Evolutionary conservation across 2,888 invertebrate species (phyloP).

Genomic region (Hemithea aestivaria): DNA sequence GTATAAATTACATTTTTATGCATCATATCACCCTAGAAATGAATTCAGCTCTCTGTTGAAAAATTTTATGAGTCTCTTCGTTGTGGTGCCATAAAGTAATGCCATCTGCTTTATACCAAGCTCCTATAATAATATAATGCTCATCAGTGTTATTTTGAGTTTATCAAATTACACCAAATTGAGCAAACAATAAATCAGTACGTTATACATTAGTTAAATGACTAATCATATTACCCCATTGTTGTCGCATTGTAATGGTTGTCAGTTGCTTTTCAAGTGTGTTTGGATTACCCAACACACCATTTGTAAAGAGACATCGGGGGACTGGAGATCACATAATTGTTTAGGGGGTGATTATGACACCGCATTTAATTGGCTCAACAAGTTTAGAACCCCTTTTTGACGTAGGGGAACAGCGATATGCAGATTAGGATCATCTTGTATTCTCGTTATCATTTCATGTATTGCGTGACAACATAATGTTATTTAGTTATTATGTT

Average conservation of each 20-base stretch:
- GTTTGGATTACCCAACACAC: constrained; percentile 48
- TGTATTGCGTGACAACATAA: constrained; percentile 29
- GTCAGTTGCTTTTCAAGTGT: constrained; percentile 36
- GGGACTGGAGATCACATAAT: constrained; percentile 61
- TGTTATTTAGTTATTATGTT: constrained; percentile 17
- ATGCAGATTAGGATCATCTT: constrained; percentile 41
- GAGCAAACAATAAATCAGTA: too few relatives aligned
- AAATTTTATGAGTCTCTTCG: not conserved
- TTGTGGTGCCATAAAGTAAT: too few relatives aligned
- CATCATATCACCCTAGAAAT: constrained; percentile 4
- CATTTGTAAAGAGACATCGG: constrained; percentile 55
- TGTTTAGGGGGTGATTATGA: constrained; percentile 66
- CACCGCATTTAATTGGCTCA: constrained; percentile 67
- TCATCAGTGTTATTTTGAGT: too few relatives aligned
- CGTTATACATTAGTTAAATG: constrained; percentile 9
- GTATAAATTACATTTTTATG: constrained; percentile 6
- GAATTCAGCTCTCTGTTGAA: not conserved
- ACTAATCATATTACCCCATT: constrained; percentile 31
- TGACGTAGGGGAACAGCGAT: constrained; percentile 39
- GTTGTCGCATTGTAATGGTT: constrained; percentile 26
- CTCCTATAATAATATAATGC: too few relatives aligned
- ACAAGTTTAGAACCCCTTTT: constrained; percentile 61
- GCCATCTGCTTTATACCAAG: too few relatives aligned
- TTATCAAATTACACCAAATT: too few relatives aligned
- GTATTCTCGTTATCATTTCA: constrained; percentile 29